Evolutionary conservation across 2,797 vertebrate species (phyloP).

Genomic region (Pelodytes ibericus): DNA sequence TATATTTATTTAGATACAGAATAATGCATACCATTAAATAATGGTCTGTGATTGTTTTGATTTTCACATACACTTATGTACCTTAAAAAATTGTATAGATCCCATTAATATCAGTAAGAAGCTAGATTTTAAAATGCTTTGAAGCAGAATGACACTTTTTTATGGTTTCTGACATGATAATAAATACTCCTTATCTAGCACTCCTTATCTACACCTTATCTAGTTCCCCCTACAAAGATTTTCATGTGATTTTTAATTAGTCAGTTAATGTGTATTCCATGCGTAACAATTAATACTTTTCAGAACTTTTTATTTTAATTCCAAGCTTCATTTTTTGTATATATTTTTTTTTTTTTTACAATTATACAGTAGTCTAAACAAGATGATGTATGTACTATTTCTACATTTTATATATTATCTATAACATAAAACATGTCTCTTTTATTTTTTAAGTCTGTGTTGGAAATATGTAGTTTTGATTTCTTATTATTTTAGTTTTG

Average conservation of each 20-base stretch:
- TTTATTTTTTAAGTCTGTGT: background rate
- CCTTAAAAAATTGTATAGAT: background rate
- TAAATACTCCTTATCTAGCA: background rate
- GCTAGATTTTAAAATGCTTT: background rate
- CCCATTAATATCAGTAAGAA: background rate
- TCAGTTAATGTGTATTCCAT: background rate
- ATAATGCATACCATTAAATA: background rate
- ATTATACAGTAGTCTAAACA: background rate
- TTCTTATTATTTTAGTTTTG: too few relatives aligned
- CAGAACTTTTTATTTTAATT: background rate
- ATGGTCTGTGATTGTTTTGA: background rate
- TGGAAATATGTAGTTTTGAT: background rate
- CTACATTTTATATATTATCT: background rate
- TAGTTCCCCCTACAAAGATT: background rate
- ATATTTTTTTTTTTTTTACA: background rate
- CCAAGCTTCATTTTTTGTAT: background rate
- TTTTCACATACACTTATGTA: background rate
- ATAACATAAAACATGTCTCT: background rate
- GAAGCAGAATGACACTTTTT: background rate
- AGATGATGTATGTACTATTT: background rate
- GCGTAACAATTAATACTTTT: background rate
- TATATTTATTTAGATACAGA: background rate
- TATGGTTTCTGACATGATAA: constrained; percentile 13
- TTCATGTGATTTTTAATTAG: background rate
- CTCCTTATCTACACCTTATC: background rate